Conservation (phyloP, 2,797 vertebrate genomes). For the Cynopterus sphinx region DNA sequence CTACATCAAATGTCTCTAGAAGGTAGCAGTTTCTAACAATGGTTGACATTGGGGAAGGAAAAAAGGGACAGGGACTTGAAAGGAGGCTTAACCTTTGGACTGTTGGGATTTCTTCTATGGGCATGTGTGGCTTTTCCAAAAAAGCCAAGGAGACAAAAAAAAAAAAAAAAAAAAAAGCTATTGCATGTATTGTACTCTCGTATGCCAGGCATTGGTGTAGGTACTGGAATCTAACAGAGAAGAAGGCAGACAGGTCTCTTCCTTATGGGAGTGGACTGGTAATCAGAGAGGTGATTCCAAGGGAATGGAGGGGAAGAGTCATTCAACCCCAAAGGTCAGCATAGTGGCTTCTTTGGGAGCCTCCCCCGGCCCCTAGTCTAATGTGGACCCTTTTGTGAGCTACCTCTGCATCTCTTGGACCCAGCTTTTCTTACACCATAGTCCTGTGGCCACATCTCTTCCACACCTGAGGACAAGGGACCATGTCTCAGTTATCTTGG, state of each 20-base stretch:
- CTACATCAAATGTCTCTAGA: background rate
- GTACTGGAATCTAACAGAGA: background rate
- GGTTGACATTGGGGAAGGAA: background rate
- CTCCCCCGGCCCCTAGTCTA: background rate
- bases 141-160: background rate
- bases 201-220: background rate
- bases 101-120: background rate
- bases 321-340: background rate
- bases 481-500: background rate
- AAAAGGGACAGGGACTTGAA: background rate
- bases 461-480: background rate
- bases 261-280: background rate
- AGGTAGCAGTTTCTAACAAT: background rate
- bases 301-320: fast-evolving
- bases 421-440: background rate
- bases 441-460: background rate
- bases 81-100: background rate
- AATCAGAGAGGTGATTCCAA: background rate
- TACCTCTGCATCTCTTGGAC: background rate
- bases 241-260: background rate
- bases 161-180: background rate
- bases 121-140: background rate
- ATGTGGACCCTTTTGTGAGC: background rate
- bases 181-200: fast-evolving
- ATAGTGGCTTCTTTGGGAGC: background rate